Evolutionary conservation across 2,113 vertebrate species (phyloP).

Genomic region (Coturnix japonica): DNA sequence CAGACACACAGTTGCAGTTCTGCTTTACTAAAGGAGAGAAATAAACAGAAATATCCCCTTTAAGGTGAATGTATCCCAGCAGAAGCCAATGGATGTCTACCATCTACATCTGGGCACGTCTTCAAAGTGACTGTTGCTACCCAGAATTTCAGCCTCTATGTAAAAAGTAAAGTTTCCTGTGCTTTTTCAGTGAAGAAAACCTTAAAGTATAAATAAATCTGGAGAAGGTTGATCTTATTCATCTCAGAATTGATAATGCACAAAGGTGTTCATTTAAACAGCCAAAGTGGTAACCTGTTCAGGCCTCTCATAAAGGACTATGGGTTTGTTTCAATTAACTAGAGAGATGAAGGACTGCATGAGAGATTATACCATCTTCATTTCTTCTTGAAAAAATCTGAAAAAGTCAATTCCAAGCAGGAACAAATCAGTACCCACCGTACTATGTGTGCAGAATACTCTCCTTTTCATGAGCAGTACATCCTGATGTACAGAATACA

Average conservation of each 20-base stretch:
- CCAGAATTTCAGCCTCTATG: not conserved
- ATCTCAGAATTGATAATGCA: not conserved
- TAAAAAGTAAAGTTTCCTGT: not conserved
- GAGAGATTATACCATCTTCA: not conserved
- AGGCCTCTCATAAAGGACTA: not conserved
- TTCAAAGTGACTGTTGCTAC: not conserved
- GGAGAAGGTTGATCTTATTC: not conserved
- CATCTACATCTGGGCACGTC: not conserved
- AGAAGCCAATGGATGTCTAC: not conserved
- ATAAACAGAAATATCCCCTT: constrained; percentile 22
- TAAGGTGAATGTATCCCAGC: not conserved
- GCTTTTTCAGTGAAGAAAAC: not conserved
- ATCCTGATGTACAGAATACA: not conserved
- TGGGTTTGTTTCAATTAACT: not conserved
- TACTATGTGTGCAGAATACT: not conserved
- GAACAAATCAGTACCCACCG: not conserved
- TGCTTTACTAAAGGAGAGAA: not conserved
- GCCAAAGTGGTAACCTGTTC: not conserved
- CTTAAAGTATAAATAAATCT: not conserved
- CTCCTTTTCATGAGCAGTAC: not conserved
- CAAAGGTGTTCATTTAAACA: not conserved
- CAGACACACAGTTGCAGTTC: not conserved
- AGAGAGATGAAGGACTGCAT: not conserved
- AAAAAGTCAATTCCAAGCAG: not conserved
- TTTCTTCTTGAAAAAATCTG: not conserved